phyloP scores from a whole-genome alignment of 92 coral and sea anemone species.

The Porites divaricata region DNA sequence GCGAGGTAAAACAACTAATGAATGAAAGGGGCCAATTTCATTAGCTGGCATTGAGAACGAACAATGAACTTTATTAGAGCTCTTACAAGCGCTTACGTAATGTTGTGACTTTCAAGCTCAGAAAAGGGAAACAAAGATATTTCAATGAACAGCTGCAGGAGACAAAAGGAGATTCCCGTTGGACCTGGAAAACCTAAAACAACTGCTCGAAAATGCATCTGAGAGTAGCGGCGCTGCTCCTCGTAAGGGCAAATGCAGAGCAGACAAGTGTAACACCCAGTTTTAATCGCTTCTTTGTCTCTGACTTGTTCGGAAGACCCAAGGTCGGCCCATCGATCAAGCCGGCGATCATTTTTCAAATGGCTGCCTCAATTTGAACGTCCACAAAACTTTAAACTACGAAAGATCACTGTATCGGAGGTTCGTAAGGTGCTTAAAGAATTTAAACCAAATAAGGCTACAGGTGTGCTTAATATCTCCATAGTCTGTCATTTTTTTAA shows the following conservation, averaged over 20 bases:
- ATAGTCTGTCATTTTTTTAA: slow-evolving; percentile 1
- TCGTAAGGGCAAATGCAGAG: slow-evolving; percentile 21
- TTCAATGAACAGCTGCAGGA: slow-evolving; percentile 56
- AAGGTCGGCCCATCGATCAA: slow-evolving; percentile 22
- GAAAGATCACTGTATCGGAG: slow-evolving; percentile 44
- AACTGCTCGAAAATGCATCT: neutral
- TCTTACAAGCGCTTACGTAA: slow-evolving; percentile 34
- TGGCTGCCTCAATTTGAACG: slow-evolving; percentile 6
- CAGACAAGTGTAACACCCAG: slow-evolving; percentile 19
- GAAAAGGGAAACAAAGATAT: slow-evolving; percentile 30
- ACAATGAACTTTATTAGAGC: slow-evolving; percentile 41
- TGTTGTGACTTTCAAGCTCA: too few species aligned
- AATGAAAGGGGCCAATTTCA: slow-evolving; percentile 28
- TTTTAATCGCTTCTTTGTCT: slow-evolving; percentile 47
- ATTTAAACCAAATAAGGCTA: neutral
- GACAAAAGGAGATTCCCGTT: slow-evolving; percentile 54
- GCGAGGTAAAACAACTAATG: slow-evolving; percentile 44
- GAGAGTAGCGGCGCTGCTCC: slow-evolving; percentile 15
- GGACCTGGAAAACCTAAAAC: slow-evolving; percentile 49
- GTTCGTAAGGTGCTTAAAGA: slow-evolving; percentile 48
- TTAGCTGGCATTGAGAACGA: slow-evolving; percentile 28
- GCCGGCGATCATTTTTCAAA: slow-evolving; percentile 11
- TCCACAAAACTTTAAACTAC: slow-evolving; percentile 29
- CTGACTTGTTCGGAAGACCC: slow-evolving; percentile 16
- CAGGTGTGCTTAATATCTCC: slow-evolving; percentile 46